Evolutionary conservation across 2,797 vertebrate species (phyloP), one percentile per base, ranked within the genome.

Genomic region (Amniataba percoides): DNA sequence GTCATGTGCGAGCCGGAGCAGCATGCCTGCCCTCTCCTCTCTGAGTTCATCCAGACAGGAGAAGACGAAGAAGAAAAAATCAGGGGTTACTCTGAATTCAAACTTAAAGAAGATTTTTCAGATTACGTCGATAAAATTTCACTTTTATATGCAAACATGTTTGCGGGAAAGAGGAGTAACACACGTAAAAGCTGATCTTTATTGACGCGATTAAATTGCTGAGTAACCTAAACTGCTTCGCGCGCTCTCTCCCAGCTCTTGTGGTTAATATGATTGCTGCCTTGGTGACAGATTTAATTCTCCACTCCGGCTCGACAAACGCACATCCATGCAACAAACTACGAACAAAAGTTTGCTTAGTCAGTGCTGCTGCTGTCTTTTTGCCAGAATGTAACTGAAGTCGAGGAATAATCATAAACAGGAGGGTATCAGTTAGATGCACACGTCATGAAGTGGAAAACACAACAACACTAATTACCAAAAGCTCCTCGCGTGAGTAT

Each of bases 211-310:
- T 84, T 85, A 80, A 85, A 85, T 77, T 71, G 78, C 77, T 21
- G 31, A 65, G 90, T 87, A 93, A 93, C 81, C 62, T 74, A 71
- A 92, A 81, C 87, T 68, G 58, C 52, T 19, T 7, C 21, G 68
- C 39, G 1, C n/a, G 52, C 83, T 79, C 66, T 61, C 56, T 57
- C 73, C 49, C 48, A 82, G 9, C 57, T 73, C 65, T 86, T 88
- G 83, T 64, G 85, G 80, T 82, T 81, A 52, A 72, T 65, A 60
- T 80, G 66, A 87, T 78, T 76, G 80, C 62, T 79, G 76, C 68
- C 53, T 67, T 57, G 23, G 39, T 77, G 84, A 90, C 87, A 71
- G 57, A 59, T 85, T 80, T 69, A 75, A 82, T 84, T 81, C 72
- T 67, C 57, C 2, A 40, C 58, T 89, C 39, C n/a, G n/a, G 34